Base-by-base conservation (phyloP, 1,140 invertebrate species). In the Asobara japonica region DNA sequence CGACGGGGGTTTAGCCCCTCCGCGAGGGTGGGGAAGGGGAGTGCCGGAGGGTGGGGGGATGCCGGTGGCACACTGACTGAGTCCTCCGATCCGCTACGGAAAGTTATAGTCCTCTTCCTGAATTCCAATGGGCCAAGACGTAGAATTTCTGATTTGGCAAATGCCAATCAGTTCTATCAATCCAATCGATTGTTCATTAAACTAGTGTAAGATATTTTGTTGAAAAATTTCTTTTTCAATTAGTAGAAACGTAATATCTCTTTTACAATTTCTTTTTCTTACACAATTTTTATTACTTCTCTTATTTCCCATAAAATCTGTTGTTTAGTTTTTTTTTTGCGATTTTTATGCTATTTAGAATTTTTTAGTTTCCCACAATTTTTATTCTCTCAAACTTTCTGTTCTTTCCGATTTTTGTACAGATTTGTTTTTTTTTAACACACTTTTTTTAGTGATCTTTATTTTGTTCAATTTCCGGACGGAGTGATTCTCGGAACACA, bases 41-140 rank as follows among this genome's bases (percentile, higher is more conserved):
- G 45, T 38, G 51, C 16, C 31, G 69, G 41, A 31, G 71, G 61
- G 71, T n/a, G 71, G 31, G 60, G 33, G 62, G 71, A 65, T 65
- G 71, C 71, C 71, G 71, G 71, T 74, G 73, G 69, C 73, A 74
- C 73, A 74, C 73, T 74, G 73, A 74, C 73, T 74, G 73, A 74
- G 61, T 68, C 41, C 20, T 33, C 65, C 2, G 64, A 65, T 38
- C 38, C 64, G 64, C 64, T 62, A 62, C n/a, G 27, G 25, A 30
- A n/a, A n/a, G n/a, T n/a, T n/a, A n/a, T n/a, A n/a, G 60, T 62
- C 25, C 29, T 62, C 60, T 62, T 62, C 60, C 60, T 62, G 60
- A 62, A 62, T 62, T 62, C 60, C 60, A 62, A 13, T 27, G 41
- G 41, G 41, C 41, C 41, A 45, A 45, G n/a, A 16, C 41, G 5